phyloP scores from a whole-genome alignment of 2,797 vertebrate species.

The Eulemur mongoz region DNA sequence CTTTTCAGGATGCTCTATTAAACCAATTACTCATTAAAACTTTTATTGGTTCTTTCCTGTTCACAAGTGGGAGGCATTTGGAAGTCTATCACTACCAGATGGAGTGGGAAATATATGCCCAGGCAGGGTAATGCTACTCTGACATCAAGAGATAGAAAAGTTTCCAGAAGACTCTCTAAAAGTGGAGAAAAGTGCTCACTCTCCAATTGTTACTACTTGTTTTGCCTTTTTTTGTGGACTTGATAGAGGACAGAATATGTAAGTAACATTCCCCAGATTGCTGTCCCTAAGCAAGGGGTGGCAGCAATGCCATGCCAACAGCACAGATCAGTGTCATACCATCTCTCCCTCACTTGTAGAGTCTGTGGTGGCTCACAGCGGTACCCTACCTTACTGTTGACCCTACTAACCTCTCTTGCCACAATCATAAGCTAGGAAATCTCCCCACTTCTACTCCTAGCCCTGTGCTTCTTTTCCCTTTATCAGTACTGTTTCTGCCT shows the following conservation, averaged over 20 bases:
- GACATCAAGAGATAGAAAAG: not conserved
- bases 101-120: not conserved
- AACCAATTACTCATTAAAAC: constrained; percentile 60
- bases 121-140: not conserved
- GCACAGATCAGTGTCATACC: no score
- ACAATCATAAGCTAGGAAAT: not conserved
- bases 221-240: not conserved
- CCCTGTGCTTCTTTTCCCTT: not conserved
- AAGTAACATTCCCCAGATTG: not conserved
- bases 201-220: not conserved
- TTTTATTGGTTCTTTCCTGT: constrained; percentile 40
- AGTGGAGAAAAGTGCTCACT: not conserved
- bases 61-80: constrained; percentile 16
- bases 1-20: constrained; percentile 58
- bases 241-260: not conserved
- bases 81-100: constrained; percentile 39
- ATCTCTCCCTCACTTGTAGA: not conserved
- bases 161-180: constrained; percentile 25
- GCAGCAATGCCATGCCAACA: not conserved
- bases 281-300: not conserved
- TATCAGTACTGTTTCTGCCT: not conserved
- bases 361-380: rapidly evolving
- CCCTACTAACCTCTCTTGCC: not conserved
- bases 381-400: not conserved
- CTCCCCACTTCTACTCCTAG: no score